phyloP scores from a whole-genome alignment of 2,113 vertebrate genomes.

The Antechinus flavipes region DNA sequence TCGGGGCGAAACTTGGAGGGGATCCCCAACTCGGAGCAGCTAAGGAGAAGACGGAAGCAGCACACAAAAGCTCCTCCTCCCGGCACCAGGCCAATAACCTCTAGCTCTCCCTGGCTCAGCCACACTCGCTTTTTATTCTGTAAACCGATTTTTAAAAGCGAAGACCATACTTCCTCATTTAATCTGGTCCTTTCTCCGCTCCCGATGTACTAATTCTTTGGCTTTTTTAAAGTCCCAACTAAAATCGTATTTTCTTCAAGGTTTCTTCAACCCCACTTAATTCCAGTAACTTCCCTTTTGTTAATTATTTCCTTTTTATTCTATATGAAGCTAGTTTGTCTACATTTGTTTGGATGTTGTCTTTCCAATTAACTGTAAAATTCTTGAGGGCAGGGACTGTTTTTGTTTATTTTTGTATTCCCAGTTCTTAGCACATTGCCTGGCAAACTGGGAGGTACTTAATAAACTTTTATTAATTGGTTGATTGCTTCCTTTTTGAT shows the following conservation, averaged over 20 bases:
- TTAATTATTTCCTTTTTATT: not conserved
- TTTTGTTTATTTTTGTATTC: not conserved
- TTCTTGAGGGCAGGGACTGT: not conserved
- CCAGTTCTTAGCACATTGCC: not conserved
- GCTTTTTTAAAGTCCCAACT: not conserved
- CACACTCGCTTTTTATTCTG: not conserved
- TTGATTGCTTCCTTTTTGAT: not conserved
- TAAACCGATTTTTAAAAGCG: not conserved
- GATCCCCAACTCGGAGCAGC: not conserved
- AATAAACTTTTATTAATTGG: not conserved
- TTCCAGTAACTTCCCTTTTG: not conserved
- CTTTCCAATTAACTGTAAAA: not conserved
- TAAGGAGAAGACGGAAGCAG: not conserved
- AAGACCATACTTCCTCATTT: not conserved
- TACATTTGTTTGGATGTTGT: not conserved
- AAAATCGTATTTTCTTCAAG: not conserved
- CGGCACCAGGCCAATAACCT: not conserved
- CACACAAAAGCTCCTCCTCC: not conserved
- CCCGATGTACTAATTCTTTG: not conserved
- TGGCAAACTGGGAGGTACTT: not conserved
- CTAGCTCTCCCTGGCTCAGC: too few relatives aligned
- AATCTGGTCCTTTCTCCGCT: not conserved
- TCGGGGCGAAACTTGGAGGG: too few relatives aligned
- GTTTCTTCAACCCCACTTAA: not conserved
- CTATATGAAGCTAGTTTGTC: not conserved